Percentiles rank a stretch among this genome's conserved stretches.
Conservation (phyloP, 2,797 vertebrate genomes). For the Miichthys miiuy region DNA sequence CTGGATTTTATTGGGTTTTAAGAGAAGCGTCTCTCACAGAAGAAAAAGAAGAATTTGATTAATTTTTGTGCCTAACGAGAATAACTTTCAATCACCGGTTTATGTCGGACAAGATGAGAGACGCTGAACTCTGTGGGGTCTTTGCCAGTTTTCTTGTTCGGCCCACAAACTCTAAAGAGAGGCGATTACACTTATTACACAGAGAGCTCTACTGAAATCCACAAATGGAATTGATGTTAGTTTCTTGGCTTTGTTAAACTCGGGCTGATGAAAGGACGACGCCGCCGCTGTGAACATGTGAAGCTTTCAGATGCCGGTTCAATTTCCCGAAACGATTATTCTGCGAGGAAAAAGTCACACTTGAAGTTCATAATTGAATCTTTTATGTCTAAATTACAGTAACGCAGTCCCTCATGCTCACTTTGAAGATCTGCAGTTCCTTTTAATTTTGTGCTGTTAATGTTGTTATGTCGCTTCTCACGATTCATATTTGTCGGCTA, state of each 20-base stretch:
- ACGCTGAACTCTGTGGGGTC: constrained; percentile 17
- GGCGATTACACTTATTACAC: constrained; percentile 49
- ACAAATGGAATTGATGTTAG: constrained; percentile 37
- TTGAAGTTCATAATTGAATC: not conserved
- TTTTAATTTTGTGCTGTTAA: not conserved
- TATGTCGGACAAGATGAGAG: constrained; percentile 29
- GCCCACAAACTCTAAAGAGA: constrained; percentile 36
- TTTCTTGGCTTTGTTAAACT: constrained; percentile 49
- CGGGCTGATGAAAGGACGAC: constrained; percentile 35
- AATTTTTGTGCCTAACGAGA: constrained; percentile 59
- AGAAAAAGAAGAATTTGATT: constrained; percentile 39
- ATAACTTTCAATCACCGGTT: constrained; percentile 60
- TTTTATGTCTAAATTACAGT: not conserved
- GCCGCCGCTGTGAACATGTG: not conserved
- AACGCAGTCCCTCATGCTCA: not conserved
- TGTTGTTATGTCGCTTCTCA: not conserved
- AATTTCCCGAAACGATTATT: constrained; percentile 1
- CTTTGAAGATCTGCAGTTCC: not conserved
- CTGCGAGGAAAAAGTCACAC: not conserved
- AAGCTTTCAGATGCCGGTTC: constrained; percentile 20
- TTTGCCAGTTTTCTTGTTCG: constrained; percentile 42
- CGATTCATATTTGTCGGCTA: not conserved
- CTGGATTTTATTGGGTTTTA: constrained; percentile 65
- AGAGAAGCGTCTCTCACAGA: constrained; percentile 59
- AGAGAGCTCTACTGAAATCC: constrained; percentile 20